These are phyloP conservation scores for Acromyrmex heyeri DNA, from an alignment of 1,140 invertebrate species.

Conservation along the genomic window DNA sequence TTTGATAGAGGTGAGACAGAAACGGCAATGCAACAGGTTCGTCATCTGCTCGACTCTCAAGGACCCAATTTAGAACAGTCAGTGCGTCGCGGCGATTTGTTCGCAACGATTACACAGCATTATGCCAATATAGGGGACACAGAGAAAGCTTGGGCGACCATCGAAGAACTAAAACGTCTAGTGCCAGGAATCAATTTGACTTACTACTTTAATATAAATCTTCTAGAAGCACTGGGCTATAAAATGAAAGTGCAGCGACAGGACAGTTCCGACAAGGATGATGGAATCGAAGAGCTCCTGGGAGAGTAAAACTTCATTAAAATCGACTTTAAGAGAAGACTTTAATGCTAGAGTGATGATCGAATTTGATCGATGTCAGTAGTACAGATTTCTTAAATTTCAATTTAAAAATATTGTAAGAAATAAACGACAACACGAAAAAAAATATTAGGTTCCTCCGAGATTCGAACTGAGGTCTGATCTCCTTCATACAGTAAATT, in stretches of 20 bases:
- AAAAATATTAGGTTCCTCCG: too few species aligned
- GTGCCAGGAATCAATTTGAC: constrained; percentile 84
- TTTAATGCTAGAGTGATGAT: too few species aligned
- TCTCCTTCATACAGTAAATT: too few species aligned
- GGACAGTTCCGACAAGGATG: constrained; percentile 82
- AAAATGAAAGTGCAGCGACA: constrained; percentile 81
- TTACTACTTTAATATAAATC: constrained; percentile 82
- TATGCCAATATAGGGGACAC: constrained; percentile 84
- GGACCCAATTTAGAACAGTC: constrained; percentile 86
- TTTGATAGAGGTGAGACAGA: constrained; percentile 87
- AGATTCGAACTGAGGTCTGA: too few species aligned
- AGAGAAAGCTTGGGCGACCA: constrained; percentile 81
- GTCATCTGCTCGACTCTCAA: constrained; percentile 86
- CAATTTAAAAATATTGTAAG: too few species aligned
- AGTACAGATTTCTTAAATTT: too few species aligned
- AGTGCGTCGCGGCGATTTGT: constrained; percentile 87
- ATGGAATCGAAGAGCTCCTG: constrained; percentile 84
- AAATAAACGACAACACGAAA: too few species aligned
- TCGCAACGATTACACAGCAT: constrained; percentile 87
- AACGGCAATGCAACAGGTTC: constrained; percentile 87
- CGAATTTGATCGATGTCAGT: too few species aligned
- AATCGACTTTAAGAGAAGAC: not conserved
- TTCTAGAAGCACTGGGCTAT: constrained; percentile 83
- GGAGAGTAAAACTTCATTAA: constrained; percentile 76
- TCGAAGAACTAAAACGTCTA: constrained; percentile 83